These are phyloP conservation scores for Valencia hispanica DNA, from an alignment of 2,797 vertebrate genomes.

Conservation along the genomic window DNA sequence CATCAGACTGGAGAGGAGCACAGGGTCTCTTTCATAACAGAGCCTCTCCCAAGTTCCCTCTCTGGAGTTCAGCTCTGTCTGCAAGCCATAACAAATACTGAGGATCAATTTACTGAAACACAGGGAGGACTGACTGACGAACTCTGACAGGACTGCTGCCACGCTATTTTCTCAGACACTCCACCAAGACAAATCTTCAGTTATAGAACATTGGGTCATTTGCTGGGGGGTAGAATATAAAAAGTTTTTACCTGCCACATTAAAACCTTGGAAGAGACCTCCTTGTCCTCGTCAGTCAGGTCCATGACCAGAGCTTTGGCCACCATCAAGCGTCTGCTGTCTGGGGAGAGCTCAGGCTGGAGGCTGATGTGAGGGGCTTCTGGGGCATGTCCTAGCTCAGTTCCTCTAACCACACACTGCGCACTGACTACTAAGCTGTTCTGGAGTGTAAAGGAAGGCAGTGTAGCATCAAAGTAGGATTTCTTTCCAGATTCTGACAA, in stretches of 20 bases:
- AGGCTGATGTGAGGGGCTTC: conserved; percentile 67
- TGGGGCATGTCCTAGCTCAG: conserved; percentile 23
- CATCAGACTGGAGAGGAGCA: conserved; percentile 91
- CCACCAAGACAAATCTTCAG: background rate
- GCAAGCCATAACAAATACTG: conserved; percentile 26
- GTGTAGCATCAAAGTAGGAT: conserved; percentile 19
- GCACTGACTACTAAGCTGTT: conserved; percentile 24
- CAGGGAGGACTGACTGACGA: background rate
- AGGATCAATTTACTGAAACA: background rate
- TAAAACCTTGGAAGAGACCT: conserved; percentile 83
- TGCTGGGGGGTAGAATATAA: background rate
- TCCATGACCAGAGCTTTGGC: conserved; percentile 88
- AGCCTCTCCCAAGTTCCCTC: conserved; percentile 95
- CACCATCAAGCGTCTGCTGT: conserved; percentile 85
- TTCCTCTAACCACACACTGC: conserved; percentile 14
- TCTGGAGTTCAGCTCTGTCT: conserved; percentile 92
- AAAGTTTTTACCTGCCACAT: conserved; percentile 88
- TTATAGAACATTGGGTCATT: too few relatives aligned
- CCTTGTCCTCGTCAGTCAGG: conserved; percentile 71
- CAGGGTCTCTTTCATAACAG: conserved; percentile 88
- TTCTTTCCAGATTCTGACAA: conserved; percentile 55
- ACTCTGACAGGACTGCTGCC: background rate
- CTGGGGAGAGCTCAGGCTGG: conserved; percentile 81
- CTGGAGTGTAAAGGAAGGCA: conserved; percentile 37
- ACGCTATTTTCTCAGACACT: background rate